phyloP scores from a whole-genome alignment of 2,888 invertebrate genomes.

The Heterodera filipjevi region DNA sequence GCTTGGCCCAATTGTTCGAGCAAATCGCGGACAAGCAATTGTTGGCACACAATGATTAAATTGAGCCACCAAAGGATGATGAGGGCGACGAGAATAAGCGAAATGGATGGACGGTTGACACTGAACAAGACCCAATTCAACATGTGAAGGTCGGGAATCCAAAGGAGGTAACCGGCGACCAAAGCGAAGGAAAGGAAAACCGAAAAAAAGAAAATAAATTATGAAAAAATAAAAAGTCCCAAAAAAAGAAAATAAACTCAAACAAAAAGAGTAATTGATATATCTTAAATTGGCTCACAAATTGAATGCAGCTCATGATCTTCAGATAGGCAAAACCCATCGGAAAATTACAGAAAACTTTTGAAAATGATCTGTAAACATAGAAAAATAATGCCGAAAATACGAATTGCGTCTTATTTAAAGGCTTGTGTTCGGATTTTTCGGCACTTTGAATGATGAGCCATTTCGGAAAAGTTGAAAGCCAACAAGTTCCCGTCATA shows the following conservation, averaged over 20 bases:
- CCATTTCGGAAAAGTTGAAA: too few relatives aligned
- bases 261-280: neutral
- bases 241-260: neutral
- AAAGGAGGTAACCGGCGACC: constrained; percentile 39
- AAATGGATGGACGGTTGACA: constrained; percentile 23
- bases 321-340: constrained; percentile 40
- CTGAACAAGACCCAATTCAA: constrained; percentile 41
- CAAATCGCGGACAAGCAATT: constrained; percentile 40
- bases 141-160: constrained; percentile 28
- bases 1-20: constrained; percentile 42
- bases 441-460: too few relatives aligned
- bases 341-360: neutral
- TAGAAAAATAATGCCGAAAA: too few relatives aligned
- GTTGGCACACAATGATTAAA: constrained; percentile 33
- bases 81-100: constrained; percentile 34
- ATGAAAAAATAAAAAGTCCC: too few relatives aligned
- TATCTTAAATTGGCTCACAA: constrained; percentile 29
- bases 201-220: too few relatives aligned
- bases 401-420: too few relatives aligned
- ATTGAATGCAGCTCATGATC: constrained; percentile 35
- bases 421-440: too few relatives aligned
- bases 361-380: neutral
- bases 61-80: constrained; percentile 33
- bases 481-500: too few relatives aligned
- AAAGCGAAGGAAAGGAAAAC: constrained; percentile 34